phyloP scores from a whole-genome alignment of 2,113 vertebrate species.

The Erythrolamprus reginae region DNA sequence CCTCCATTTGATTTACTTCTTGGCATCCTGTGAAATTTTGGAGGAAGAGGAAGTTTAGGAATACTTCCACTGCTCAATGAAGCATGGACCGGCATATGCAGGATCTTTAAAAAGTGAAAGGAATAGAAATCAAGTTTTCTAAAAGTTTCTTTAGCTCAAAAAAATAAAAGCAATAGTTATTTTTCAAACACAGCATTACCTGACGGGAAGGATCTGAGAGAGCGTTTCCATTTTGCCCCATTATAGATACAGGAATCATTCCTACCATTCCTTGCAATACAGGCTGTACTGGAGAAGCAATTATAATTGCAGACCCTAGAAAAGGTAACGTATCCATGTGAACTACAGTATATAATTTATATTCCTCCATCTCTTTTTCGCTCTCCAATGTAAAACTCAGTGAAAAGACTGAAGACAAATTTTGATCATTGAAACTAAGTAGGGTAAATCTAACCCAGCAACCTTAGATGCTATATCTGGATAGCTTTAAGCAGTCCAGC shows the following conservation, averaged over 20 bases:
- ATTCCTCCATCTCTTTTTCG: background rate
- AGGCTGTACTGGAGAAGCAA: constrained; percentile 85
- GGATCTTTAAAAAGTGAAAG: constrained; percentile 60
- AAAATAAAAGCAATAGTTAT: background rate
- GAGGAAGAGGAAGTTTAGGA: constrained; percentile 70
- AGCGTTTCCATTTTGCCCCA: constrained; percentile 76
- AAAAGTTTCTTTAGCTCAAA: background rate
- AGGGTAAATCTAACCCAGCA: background rate
- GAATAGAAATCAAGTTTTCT: constrained; percentile 1
- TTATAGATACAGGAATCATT: constrained; percentile 86
- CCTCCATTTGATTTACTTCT: constrained; percentile 63
- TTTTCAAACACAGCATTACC: constrained; percentile 64
- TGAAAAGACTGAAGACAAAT: background rate
- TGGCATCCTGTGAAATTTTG: constrained; percentile 69
- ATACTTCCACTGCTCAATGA: constrained; percentile 67
- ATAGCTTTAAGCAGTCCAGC: background rate
- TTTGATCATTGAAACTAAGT: background rate
- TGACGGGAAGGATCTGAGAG: constrained; percentile 81
- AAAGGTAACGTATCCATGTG: constrained; percentile 22
- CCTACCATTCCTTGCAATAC: constrained; percentile 83
- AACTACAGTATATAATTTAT: background rate
- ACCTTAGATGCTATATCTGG: background rate
- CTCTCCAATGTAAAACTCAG: background rate
- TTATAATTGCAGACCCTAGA: constrained; percentile 87
- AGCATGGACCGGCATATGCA: constrained; percentile 72